phyloP scores from a whole-genome alignment of 2,888 invertebrate genomes.

The Perithous albicinctus region DNA sequence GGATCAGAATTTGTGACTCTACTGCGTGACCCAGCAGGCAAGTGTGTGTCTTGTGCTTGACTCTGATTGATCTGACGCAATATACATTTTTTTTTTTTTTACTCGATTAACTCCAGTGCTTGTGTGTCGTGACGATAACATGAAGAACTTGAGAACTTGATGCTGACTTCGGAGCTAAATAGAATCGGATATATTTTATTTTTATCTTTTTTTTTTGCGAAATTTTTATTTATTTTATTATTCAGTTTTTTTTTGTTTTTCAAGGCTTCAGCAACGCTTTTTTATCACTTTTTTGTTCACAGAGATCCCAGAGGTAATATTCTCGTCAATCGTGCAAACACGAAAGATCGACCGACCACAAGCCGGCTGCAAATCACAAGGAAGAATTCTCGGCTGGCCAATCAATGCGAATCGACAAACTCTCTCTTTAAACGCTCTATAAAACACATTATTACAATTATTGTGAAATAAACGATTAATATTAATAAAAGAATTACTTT shows the following conservation, averaged over 20 bases:
- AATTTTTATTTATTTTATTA: conserved; percentile 11
- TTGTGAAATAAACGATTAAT: conserved; percentile 55
- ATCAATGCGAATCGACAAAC: conserved; percentile 69
- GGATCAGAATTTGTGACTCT: conserved; percentile 79
- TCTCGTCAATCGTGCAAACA: conserved; percentile 75
- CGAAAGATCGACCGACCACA: conserved; percentile 77
- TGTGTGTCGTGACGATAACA: conserved; percentile 80
- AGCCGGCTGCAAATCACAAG: conserved; percentile 78
- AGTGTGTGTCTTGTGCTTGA: conserved; percentile 82
- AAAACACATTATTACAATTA: conserved; percentile 77
- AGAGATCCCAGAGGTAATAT: conserved; percentile 77
- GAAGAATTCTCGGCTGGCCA: conserved; percentile 78
- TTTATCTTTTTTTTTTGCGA: conserved; percentile 16
- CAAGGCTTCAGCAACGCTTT: conserved; percentile 44
- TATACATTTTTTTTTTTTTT: conserved; percentile 69
- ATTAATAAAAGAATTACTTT: conserved; percentile 35
- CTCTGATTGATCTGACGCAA: conserved; percentile 80
- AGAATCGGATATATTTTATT: conserved; percentile 40
- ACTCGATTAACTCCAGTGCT: conserved; percentile 82
- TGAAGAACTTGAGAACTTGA: conserved; percentile 81
- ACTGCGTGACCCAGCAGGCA: conserved; percentile 84
- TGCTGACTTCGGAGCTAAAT: conserved; percentile 75
- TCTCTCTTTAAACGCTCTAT: conserved; percentile 71
- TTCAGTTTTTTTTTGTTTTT: conserved; percentile 9
- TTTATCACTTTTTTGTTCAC: conserved; percentile 35